Base-by-base conservation (phyloP, 2,113 vertebrate species). In the Bufo bufo region DNA sequence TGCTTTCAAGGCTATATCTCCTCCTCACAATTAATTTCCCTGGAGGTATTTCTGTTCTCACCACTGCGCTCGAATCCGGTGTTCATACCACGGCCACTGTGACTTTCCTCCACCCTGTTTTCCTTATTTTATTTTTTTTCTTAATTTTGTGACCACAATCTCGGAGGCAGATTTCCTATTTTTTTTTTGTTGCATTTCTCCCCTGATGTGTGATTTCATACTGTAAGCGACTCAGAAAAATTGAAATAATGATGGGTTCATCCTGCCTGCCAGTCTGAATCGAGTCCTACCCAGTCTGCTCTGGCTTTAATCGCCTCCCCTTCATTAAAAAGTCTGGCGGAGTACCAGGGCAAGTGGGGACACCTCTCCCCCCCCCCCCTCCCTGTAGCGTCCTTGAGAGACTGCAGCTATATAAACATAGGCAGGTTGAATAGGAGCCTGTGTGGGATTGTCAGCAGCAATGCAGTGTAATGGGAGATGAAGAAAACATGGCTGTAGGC, bases 281-380 rank as follows among this genome's bases (percentile, higher is more conserved):
- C 58, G 13, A 23, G 82, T 84, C 47, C 65, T 71, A 47, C 71
- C 69, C 52, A 17, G 23, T 47, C 84, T 75, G 84, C 71, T 20
- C n/a, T 17, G 66, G 50, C 69, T 54, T 50, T 50, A 69, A 52
- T 84, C 47, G 56, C 82, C 82, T 84, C 82, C 65, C 47, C 65
- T 33, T 69, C 82, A 84, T 66, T 84, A 84, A 71, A 47, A 19
- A 74, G 52, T 74, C 84, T 85, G 84, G 84, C 71, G 19, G 50
- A 59, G 69, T 75, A 75, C 69, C 66, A 85, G 69, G 84, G 84
- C 84, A 85, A 74, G 84, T 43, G 10, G 84, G 69, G 84, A 85
- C 84, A 85, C 66, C 54, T 72, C 56, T 49, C 66, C 59, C 2
- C 52, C 71, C 84, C 9, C 20, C 82, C 20, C 65, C 82, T 54